A percentile compares a stretch with the other conserved stretches of the same genome.
Evolutionary conservation across 2,888 invertebrate species (phyloP).

Genomic region (Pteria penguin): DNA sequence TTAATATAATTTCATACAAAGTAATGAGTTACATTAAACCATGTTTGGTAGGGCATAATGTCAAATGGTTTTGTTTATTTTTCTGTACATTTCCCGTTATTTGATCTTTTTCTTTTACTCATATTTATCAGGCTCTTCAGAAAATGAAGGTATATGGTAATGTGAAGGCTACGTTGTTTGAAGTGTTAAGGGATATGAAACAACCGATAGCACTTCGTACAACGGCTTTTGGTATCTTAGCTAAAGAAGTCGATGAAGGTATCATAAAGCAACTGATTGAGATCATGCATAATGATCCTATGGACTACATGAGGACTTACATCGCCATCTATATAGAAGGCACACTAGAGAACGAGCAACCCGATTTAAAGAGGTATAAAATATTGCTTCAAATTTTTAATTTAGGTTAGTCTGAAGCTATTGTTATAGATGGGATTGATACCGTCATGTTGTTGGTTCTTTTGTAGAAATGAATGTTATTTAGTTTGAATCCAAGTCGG

Average conservation of each 20-base stretch:
- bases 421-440: too few species aligned
- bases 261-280: conserved; percentile 39
- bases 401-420: too few species aligned
- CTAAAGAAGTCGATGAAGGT: conserved; percentile 43
- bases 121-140: conserved; percentile 27
- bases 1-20: too few species aligned
- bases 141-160: conserved; percentile 3
- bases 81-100: too few species aligned
- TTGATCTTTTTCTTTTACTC: too few species aligned
- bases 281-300: conserved; percentile 30
- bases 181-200: conserved; percentile 16
- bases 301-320: conserved; percentile 49
- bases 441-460: too few species aligned
- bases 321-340: conserved; percentile 50
- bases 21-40: too few species aligned
- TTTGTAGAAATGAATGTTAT: too few species aligned
- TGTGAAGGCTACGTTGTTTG: conserved; percentile 9
- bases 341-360: conserved; percentile 52
- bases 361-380: conserved; percentile 27
- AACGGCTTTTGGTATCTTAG: conserved; percentile 50
- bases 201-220: conserved; percentile 32
- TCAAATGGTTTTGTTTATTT: too few species aligned
- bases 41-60: too few species aligned
- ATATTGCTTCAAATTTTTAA: too few species aligned
- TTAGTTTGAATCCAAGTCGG: too few species aligned